phyloP scores from a whole-genome alignment of 2,888 invertebrate genomes.

The Priocnemis perturbator region DNA sequence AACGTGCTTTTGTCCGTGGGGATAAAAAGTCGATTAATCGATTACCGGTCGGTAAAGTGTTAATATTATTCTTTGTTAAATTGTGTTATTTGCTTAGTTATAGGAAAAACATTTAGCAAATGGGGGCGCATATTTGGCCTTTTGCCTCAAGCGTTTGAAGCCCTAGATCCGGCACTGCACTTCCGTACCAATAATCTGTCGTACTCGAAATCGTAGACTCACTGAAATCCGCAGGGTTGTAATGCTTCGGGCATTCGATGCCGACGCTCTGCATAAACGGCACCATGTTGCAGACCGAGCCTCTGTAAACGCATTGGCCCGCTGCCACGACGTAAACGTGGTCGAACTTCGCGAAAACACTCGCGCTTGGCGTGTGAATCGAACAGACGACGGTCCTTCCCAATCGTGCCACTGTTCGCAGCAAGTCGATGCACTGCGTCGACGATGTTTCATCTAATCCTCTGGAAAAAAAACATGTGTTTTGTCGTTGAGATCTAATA shows the following conservation, averaged over 20 bases:
- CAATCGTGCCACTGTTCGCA: conserved; percentile 89
- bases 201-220: conserved; percentile 71
- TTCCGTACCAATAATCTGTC: no score
- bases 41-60: no score
- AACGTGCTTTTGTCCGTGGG: no score
- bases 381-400: conserved; percentile 96
- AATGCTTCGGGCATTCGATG: conserved; percentile 91
- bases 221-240: conserved; percentile 98
- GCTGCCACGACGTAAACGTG: conserved; percentile 92
- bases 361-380: conserved; percentile 97
- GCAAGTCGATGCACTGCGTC: conserved; percentile 89
- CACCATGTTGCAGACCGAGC: conserved; percentile 86
- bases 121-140: no score
- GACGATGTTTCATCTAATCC: conserved; percentile 95
- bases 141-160: no score
- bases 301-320: conserved; percentile 94
- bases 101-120: no score
- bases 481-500: no score
- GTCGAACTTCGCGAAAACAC: conserved; percentile 93
- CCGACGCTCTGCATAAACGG: conserved; percentile 87
- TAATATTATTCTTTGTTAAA: no score
- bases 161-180: no score
- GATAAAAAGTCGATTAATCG: no score
- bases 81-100: no score
- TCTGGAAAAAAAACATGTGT: conserved; percentile 75